A percentile compares a stretch with the other conserved stretches of the same genome.
These are phyloP conservation scores for Procambarus clarkii DNA, from an alignment of 1,140 invertebrate species.

Conservation along the genomic window DNA sequence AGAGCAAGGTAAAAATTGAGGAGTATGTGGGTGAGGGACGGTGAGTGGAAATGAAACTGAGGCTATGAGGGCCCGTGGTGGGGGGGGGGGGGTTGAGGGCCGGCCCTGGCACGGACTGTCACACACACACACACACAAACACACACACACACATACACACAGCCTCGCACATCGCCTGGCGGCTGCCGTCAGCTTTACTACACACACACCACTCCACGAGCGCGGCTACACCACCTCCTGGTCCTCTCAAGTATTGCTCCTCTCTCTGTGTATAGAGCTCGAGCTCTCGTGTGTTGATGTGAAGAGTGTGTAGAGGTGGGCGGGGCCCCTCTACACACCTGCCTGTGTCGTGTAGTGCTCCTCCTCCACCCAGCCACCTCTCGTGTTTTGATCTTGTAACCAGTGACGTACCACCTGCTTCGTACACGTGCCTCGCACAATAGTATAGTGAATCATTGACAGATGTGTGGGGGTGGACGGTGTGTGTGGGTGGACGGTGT, in stretches of 20 bases:
- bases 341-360: neutral
- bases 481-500: no score
- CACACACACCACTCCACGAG: neutral
- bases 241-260: neutral
- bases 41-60: neutral
- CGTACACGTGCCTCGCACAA: no score
- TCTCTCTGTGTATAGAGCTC: neutral
- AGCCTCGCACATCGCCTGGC: neutral
- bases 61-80: neutral
- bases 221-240: neutral
- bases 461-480: no score
- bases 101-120: neutral
- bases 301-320: no score
- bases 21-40: neutral
- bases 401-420: no score
- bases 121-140: slow-evolving; percentile 14
- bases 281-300: no score
- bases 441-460: no score
- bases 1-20: neutral
- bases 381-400: no score
- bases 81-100: neutral
- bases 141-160: slow-evolving; percentile 5
- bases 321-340: no score
- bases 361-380: no score
- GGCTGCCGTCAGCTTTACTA: neutral